Evolutionary conservation across 1,140 invertebrate species (phyloP).

Genomic region (Gerris buenoi): DNA sequence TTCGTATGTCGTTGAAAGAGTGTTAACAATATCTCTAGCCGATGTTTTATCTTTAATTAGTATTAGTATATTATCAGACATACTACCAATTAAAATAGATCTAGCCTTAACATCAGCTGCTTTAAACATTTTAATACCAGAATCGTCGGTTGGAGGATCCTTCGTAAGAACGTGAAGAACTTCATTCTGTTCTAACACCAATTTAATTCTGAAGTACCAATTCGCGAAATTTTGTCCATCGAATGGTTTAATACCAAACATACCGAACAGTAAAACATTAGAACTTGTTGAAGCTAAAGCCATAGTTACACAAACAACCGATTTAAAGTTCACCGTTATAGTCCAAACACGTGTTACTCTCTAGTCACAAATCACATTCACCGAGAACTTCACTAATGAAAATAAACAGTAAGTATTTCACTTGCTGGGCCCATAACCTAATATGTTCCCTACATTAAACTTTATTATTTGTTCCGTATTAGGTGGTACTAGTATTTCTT

Average conservation of each 20-base stretch:
- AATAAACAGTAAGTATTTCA: no score
- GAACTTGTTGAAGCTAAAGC: slow-evolving; percentile 5
- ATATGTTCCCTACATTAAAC: no score
- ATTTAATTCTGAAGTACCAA: slow-evolving; percentile 4
- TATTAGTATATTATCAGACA: slow-evolving; percentile 3
- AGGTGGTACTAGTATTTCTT: no score
- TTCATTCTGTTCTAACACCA: slow-evolving; percentile 4
- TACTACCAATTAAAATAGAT: slow-evolving; percentile 3
- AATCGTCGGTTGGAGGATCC: not conserved
- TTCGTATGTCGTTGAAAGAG: slow-evolving; percentile 3
- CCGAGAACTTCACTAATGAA: no score
- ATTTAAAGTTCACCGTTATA: no score
- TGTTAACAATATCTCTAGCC: slow-evolving; percentile 2
- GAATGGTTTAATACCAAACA: slow-evolving; percentile 4
- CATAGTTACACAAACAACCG: no score
- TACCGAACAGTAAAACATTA: slow-evolving; percentile 1
- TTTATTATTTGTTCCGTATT: no score
- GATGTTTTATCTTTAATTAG: slow-evolving; percentile 2
- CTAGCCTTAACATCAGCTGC: slow-evolving; percentile 2
- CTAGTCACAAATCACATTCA: no score
- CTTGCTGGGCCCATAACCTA: no score
- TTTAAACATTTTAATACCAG: not conserved
- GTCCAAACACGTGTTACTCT: no score
- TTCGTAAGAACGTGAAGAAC: not conserved
- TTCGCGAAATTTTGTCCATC: slow-evolving; percentile 2